These are phyloP conservation scores for Onychomys arenicola DNA, from an alignment of 2,797 vertebrate species.

Conservation along the genomic window DNA sequence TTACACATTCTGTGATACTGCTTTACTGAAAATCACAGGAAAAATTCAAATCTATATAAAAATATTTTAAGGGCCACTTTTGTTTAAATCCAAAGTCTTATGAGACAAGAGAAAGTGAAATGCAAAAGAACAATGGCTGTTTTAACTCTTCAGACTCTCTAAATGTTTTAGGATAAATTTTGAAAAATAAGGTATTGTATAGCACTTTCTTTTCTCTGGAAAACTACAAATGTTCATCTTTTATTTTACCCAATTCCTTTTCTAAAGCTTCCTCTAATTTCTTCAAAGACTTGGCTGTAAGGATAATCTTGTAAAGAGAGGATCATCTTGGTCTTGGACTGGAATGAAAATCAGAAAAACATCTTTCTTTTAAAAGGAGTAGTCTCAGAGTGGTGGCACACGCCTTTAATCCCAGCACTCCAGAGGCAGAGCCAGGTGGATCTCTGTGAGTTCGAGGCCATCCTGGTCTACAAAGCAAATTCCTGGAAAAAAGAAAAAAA, in stretches of 20 bases:
- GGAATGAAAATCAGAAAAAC: neutral
- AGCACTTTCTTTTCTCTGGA: neutral
- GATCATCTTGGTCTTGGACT: constrained; percentile 4
- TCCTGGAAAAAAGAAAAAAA: no score
- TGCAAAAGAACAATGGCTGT: neutral
- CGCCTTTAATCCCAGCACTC: no score
- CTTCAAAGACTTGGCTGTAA: constrained; percentile 16
- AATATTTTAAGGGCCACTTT: constrained; percentile 27
- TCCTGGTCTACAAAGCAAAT: no score
- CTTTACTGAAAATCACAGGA: neutral
- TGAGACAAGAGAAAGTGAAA: neutral
- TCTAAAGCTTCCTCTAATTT: constrained; percentile 29
- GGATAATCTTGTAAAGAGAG: constrained; percentile 46
- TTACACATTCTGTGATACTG: neutral
- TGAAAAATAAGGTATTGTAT: neutral
- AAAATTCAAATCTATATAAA: constrained; percentile 24
- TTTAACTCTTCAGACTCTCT: neutral
- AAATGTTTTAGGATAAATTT: constrained; percentile 31
- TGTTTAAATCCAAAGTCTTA: constrained; percentile 36
- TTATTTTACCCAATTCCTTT: neutral
- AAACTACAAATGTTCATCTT: constrained; percentile 43
- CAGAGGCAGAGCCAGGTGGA: no score
- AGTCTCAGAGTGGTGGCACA: no score
- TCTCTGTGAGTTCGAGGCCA: no score
- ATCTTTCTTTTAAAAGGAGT: neutral